Evolutionary conservation across 2,888 invertebrate species (phyloP).

Genomic region (Euproctis similis): DNA sequence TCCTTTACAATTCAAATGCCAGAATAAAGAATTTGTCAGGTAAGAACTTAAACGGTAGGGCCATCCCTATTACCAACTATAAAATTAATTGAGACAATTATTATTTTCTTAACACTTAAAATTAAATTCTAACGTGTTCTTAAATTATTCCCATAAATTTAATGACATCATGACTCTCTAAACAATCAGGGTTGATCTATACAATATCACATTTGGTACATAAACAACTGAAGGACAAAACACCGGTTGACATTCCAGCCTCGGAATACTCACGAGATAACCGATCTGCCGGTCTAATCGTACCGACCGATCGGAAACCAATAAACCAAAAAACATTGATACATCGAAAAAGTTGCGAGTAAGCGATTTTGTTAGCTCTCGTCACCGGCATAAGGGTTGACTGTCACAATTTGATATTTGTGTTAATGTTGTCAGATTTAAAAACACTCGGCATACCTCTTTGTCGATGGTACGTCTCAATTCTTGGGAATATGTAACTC

Average conservation of each 20-base stretch:
- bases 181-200: constrained; percentile 7
- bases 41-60: too few species aligned
- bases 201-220: constrained; percentile 25
- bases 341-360: neutral
- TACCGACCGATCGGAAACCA: constrained; percentile 42
- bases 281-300: constrained; percentile 56
- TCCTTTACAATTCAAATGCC: too few species aligned
- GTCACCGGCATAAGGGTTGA: constrained; percentile 14
- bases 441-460: constrained; percentile 46
- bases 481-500: constrained; percentile 51
- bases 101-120: too few species aligned
- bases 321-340: constrained; percentile 15
- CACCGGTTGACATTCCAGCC: constrained; percentile 43
- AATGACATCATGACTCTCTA: constrained; percentile 6
- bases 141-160: constrained; percentile 4
- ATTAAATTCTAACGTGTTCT: too few species aligned
- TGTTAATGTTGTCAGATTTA: constrained; percentile 15
- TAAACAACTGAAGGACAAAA: constrained; percentile 31
- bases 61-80: too few species aligned
- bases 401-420: constrained; percentile 4
- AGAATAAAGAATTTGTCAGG: too few species aligned
- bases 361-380: constrained; percentile 21
- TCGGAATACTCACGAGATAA: constrained; percentile 55
- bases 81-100: too few species aligned
- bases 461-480: constrained; percentile 61